A percentile compares a stretch with the other conserved stretches of the same genome.
Conservation (phyloP, 2,888 invertebrate species). For the Sthenelais limicola region DNA sequence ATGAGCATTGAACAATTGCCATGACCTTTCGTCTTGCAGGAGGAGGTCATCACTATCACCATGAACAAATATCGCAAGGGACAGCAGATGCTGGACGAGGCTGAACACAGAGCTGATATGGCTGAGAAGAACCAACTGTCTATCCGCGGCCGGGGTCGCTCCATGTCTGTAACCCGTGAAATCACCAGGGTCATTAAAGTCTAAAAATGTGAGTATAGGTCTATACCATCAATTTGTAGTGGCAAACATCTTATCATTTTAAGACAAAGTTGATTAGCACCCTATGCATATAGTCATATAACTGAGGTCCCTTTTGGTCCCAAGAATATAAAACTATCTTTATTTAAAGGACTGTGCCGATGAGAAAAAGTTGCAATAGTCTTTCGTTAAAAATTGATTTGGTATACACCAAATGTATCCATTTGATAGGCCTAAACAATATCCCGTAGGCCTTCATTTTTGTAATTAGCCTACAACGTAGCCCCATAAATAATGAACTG, state of each 20-base stretch:
- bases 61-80: conserved; percentile 73
- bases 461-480: too few species aligned
- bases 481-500: too few species aligned
- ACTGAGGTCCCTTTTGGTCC: background rate
- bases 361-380: background rate
- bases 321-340: background rate
- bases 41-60: conserved; percentile 71
- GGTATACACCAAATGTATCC: too few species aligned
- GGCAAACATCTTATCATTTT: too few species aligned
- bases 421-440: too few species aligned
- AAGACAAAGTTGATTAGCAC: background rate
- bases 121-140: conserved; percentile 68
- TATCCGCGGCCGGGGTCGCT: conserved; percentile 64
- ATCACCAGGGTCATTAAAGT: conserved; percentile 62
- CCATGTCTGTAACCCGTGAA: conserved; percentile 70
- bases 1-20: background rate
- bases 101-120: conserved; percentile 69
- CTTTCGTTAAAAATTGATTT: too few species aligned
- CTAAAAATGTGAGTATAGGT: conserved; percentile 43
- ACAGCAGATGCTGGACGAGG: conserved; percentile 69
- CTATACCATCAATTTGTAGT: too few species aligned
- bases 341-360: background rate
- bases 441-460: too few species aligned
- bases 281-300: background rate
- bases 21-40: conserved; percentile 57